Base-by-base conservation (phyloP, 2,113 vertebrate genomes). In the Phasianus colchicus region DNA sequence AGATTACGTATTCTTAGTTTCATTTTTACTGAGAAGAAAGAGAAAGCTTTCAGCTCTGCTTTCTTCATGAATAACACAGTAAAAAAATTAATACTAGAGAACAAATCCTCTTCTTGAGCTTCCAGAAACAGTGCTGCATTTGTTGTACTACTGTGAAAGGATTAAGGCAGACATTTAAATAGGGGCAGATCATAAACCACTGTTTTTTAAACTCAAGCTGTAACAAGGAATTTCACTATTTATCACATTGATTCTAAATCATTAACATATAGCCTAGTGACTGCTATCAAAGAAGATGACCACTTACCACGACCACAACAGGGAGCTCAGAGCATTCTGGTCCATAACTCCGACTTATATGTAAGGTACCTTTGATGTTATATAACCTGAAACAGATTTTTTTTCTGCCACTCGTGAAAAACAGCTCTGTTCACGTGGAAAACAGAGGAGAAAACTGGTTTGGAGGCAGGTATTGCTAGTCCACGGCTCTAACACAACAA, bases 41-140 rank as follows among this genome's bases (percentile, higher is more conserved):
- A 78, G 48, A 92, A 94, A 77, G 52, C 91, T 91, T 93, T 86
- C 52, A 77, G 94, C 65, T 93, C 89, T 79, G 67, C 74, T 70
- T 54, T 76, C 50, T n/a, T 80, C 91, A 95, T 95, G 91, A 96
- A 95, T 95, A 91, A 94, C 77, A 77, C 89, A 95, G 91, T 40
- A 60, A 76, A 92, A 92, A 86, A 47, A 70, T 27, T 89, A 95
- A 60, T 80, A 89, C 80, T 66, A 80, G 47, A 85, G 85, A 81
- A 92, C 47, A 93, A 83, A 82, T 89, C 87, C 40, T 78, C 57
- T 90, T 93, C 92, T 94, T 84, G 89, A 95, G 89, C 63, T 78
- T 83, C 81, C 67, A 93, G 78, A 89, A 96, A 70, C 84, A 95
- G 81, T 18, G 66, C 24, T 83, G 6, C 38, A 93, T 84, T 93